A percentile compares a stretch with the other conserved stretches of the same genome.
These are phyloP conservation scores for Heteromurus nitidus DNA, from an alignment of 2,888 invertebrate genomes.

Conservation along the genomic window DNA sequence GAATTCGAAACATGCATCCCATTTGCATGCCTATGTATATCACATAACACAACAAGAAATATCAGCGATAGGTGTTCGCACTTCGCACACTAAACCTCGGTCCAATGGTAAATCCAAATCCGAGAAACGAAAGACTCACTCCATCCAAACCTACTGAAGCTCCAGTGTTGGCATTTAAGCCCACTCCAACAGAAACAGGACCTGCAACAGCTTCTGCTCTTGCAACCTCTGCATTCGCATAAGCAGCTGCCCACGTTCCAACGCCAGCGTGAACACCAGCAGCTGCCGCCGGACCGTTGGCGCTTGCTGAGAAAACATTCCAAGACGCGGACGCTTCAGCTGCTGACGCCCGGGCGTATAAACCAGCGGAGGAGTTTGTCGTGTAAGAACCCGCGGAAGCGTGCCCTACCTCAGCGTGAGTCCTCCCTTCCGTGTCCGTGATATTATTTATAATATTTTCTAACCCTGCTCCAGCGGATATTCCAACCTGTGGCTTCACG, in stretches of 20 bases:
- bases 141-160: slow-evolving; percentile 32
- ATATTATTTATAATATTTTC: too few relatives aligned
- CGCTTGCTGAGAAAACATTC: too few relatives aligned
- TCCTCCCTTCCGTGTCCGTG: too few relatives aligned
- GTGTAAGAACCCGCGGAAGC: too few relatives aligned
- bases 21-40: too few relatives aligned
- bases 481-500: too few relatives aligned
- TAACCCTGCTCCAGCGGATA: too few relatives aligned
- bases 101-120: slow-evolving; percentile 23
- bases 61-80: slow-evolving; percentile 30
- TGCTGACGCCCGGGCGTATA: too few relatives aligned
- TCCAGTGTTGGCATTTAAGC: slow-evolving; percentile 30
- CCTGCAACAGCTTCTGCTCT: slow-evolving; percentile 33
- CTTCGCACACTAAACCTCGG: slow-evolving; percentile 6
- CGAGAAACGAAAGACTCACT: slow-evolving; percentile 4
- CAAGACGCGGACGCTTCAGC: too few relatives aligned
- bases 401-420: too few relatives aligned
- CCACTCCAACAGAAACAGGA: slow-evolving; percentile 11
- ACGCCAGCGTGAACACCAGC: slow-evolving; percentile 7
- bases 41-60: slow-evolving; percentile 19
- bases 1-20: too few relatives aligned
- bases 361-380: too few relatives aligned
- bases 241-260: slow-evolving; percentile 1
- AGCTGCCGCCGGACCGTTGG: slow-evolving; percentile 22
- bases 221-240: slow-evolving; percentile 32